Conservation (phyloP, 2,113 vertebrate genomes). For the Numida meleagris region DNA sequence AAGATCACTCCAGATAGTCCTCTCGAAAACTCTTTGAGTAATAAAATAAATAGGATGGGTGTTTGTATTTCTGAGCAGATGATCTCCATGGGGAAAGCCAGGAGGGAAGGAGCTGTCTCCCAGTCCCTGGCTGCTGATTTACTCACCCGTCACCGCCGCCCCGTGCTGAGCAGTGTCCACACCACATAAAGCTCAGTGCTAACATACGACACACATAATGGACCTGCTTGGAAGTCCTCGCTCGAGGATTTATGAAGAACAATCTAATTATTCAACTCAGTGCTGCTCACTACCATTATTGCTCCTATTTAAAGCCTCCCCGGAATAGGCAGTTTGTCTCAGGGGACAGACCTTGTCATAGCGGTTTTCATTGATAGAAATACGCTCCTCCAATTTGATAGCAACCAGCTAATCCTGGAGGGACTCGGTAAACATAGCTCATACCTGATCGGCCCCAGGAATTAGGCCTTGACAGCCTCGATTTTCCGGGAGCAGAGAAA, state of each 20-base stretch:
- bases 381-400: conserved; percentile 46
- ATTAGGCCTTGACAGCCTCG: not conserved
- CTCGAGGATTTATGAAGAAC: conserved; percentile 72
- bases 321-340: conserved; percentile 73
- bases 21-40: conserved; percentile 16
- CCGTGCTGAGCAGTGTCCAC: conserved; percentile 37
- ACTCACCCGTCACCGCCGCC: conserved; percentile 23
- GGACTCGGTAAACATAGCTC: conserved; percentile 60
- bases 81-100: not conserved
- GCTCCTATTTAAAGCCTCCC: conserved; percentile 66
- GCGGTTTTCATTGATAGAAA: conserved; percentile 58
- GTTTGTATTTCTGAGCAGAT: conserved; percentile 26
- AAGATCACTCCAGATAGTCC: conserved; percentile 9
- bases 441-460: conserved; percentile 38
- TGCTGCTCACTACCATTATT: conserved; percentile 67
- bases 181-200: conserved; percentile 49
- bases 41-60: conserved; percentile 4
- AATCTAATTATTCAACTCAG: conserved; percentile 72
- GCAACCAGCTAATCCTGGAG: conserved; percentile 36
- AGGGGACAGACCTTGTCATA: conserved; percentile 71
- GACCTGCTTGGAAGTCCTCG: conserved; percentile 60
- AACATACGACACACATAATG: conserved; percentile 60
- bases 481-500: conserved; percentile 30
- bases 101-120: conserved; percentile 1
- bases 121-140: conserved; percentile 32